Evolutionary conservation across 2,797 vertebrate genomes (phyloP), one percentile per base, ranked within the genome.

Genomic region (Gastrophryne carolinensis): DNA sequence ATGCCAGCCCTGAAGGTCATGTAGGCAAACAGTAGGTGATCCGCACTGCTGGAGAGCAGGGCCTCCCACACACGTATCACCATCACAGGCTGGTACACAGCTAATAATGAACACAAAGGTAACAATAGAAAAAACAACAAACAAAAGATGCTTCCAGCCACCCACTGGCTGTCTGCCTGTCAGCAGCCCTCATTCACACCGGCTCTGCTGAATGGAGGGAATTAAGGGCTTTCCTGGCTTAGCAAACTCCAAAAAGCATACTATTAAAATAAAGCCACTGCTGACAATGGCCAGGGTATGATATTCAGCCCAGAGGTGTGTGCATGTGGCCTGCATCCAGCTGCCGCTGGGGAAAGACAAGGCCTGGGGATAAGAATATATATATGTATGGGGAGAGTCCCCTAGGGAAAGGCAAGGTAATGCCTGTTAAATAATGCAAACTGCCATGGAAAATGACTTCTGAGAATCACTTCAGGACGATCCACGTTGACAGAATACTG

Each of bases 351-450:
- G 56, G 17, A 19, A 35, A 9, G 32, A 13, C 19, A 44, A 15
- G 35, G 41, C 12, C n/a, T 11, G 47, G 10, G 35, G 17, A 61
- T n/a, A n/a, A n/a, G n/a, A n/a, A n/a, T n/a, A n/a, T 53, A 23
- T 76, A 41, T 54, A 30, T 9, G 9, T 70, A 62, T 52, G 34
- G 34, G 29, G 24, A 50, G 11, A 34, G 11, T 17, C 29, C 50
- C 66, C 27, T 76, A 62, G 54, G 58, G 37, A 63, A 63, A 57
- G 47, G 74, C 58, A 71, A 64, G 66, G 49, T 71, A 77, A 71
- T 71, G 66, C 21, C 39, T 71, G 27, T 8, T 77, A 63, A 77
- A 77, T 77, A 77, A 77, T 77, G 74, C 74, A 77, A 19, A 34
- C 15, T 24, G 15, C 32, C 15, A 64, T 21, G 66, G 29, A 71